Base-by-base conservation (phyloP, 2,888 invertebrate species). In the Apotomis betuletana region DNA sequence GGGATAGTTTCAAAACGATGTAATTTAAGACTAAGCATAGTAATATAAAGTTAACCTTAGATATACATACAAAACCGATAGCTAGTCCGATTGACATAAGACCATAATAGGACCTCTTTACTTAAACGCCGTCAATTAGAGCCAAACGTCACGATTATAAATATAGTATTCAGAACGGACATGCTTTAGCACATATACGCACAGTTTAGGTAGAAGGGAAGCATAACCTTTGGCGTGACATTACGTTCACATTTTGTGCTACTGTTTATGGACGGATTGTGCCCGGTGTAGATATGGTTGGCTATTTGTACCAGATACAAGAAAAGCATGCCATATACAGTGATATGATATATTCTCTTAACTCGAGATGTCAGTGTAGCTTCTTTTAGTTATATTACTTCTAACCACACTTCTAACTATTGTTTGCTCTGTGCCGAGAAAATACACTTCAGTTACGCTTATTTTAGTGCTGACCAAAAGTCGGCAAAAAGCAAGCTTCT, bases 151-250 rank as follows among this genome's bases (percentile, higher is more conserved):
- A 41, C 6, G 5, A 41, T 41, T 41, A 12, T 61, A 58, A 60
- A 52, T 27, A 62, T 36, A 71, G 61, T 67, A 72, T 72, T 67
- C 51, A 60, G 71, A 71, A 62, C 71, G 67, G 67, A 64, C 64
- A 12, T 49, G 9, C 49, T 6, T 6, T 41, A 8, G 49, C 10
- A 49, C 49, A 9, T 49, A 41, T 41, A 41, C 41, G 61, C 51
- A 62, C 57, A 58, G 58, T 75, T 74, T 64, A 69, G 69, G 74
- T 62, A 62, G 81, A 83, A 79, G 80, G 81, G 79, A 76, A 77
- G 72, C 69, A 70, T 82, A 83, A 87, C 88, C 88, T 88, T 88
- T 87, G 78, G 76, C 78, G 74, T 86, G 86, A 80, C 83, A 85
- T 86, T 85, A 87, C 87, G 75, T 86, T 87, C 87, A 84, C 74